phyloP scores from a whole-genome alignment of 2,888 invertebrate species.

The Sepioteuthis lessoniana region DNA sequence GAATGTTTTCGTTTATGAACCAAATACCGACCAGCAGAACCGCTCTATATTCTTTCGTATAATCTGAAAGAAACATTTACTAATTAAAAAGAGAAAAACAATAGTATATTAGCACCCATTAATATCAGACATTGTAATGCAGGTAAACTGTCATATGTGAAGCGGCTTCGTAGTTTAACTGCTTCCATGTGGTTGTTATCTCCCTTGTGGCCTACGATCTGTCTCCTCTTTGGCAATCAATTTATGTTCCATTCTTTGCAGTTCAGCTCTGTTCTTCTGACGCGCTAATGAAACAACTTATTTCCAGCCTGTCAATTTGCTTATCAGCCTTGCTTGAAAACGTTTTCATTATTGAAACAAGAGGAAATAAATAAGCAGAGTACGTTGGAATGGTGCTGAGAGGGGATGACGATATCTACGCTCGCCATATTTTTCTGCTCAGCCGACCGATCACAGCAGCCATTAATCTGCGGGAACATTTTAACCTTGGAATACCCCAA shows the following conservation, averaged over 20 bases:
- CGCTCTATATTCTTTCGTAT: too few relatives aligned
- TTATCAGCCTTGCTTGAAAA: not conserved
- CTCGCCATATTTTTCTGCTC: not conserved
- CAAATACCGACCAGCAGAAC: too few relatives aligned
- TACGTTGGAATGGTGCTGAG: not conserved
- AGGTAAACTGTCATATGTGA: too few relatives aligned
- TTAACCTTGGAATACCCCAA: not conserved
- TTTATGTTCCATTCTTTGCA: not conserved
- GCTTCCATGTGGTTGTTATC: not conserved
- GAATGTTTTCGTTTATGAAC: too few relatives aligned
- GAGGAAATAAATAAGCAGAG: not conserved
- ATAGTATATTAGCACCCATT: too few relatives aligned
- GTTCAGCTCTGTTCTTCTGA: not conserved
- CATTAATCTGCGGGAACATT: not conserved
- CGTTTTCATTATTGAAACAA: constrained; percentile 4
- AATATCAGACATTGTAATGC: too few relatives aligned
- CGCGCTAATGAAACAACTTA: not conserved
- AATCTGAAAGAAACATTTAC: too few relatives aligned
- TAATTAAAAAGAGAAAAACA: too few relatives aligned
- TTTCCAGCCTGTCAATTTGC: not conserved
- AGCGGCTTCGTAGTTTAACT: not conserved
- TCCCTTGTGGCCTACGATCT: not conserved
- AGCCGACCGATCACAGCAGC: not conserved
- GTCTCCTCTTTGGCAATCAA: not conserved
- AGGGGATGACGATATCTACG: not conserved